phyloP scores from a whole-genome alignment of 2,797 vertebrate species.

The Alouatta caraya region DNA sequence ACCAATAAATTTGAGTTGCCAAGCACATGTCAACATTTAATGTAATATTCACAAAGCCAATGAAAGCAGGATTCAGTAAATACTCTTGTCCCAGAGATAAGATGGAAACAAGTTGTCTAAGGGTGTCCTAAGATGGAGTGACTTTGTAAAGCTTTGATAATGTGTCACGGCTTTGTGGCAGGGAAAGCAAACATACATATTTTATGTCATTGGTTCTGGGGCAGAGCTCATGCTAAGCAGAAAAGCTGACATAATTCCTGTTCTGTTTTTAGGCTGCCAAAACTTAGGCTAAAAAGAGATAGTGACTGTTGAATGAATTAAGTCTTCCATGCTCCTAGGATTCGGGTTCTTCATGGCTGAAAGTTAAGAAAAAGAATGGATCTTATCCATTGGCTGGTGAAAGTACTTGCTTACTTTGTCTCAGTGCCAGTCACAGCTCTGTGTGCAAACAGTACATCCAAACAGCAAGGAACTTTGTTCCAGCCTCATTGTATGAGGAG shows the following conservation, averaged over 20 bases:
- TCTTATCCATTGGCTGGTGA: neutral
- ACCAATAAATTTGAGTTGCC: neutral
- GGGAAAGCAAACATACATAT: neutral
- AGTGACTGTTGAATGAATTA: neutral
- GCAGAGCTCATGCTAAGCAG: neutral
- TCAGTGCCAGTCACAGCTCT: neutral
- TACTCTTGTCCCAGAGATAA: slow-evolving; percentile 34
- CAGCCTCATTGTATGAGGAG: neutral
- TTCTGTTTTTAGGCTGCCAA: slow-evolving; percentile 20
- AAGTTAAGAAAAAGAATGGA: neutral
- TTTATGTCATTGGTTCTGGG: slow-evolving; percentile 3
- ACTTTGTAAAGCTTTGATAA: slow-evolving; percentile 32
- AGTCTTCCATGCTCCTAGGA: neutral
- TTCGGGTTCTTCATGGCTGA: neutral
- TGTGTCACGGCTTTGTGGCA: neutral
- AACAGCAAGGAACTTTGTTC: neutral
- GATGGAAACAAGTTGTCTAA: slow-evolving; percentile 22
- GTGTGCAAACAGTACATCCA: neutral
- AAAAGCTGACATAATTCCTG: neutral
- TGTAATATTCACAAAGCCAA: neutral
- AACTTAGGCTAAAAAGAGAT: neutral
- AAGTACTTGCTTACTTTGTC: neutral
- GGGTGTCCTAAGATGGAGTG: slow-evolving; percentile 10
- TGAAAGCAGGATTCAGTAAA: slow-evolving; percentile 19
- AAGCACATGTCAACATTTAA: neutral